Percentiles rank a stretch among this genome's conserved stretches.
These are phyloP conservation scores for Emydocephalus ijimae DNA, from an alignment of 2,113 vertebrate genomes.

Conservation along the genomic window DNA sequence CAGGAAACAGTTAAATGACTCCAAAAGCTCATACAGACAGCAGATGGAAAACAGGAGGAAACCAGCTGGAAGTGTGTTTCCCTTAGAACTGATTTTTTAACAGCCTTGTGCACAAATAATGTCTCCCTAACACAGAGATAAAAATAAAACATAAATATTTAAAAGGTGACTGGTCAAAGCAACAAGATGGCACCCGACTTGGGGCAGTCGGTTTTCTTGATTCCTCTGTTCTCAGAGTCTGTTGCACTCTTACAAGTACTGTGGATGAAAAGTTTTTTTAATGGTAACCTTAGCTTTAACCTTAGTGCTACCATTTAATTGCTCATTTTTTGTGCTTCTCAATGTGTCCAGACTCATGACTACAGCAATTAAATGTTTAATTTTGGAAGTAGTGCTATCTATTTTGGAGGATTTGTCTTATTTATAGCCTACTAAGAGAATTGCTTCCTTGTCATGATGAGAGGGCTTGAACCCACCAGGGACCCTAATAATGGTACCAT, in stretches of 20 bases:
- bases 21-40: conserved; percentile 67
- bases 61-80: conserved; percentile 78
- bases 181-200: conserved; percentile 47
- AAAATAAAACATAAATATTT: conserved; percentile 76
- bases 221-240: conserved; percentile 13
- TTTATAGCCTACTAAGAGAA: conserved; percentile 1
- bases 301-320: conserved; percentile 12
- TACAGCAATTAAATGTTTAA: rapidly evolving
- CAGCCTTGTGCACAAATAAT: conserved; percentile 75
- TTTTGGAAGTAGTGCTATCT: not conserved
- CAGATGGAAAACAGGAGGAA: conserved; percentile 77
- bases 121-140: conserved; percentile 70
- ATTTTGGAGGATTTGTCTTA: conserved; percentile 14
- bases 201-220: not conserved
- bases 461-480: not conserved
- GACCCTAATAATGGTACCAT: not conserved
- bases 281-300: not conserved
- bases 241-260: not conserved
- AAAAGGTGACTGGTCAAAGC: conserved; percentile 72
- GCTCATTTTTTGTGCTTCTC: conserved; percentile 42
- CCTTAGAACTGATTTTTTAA: conserved; percentile 75
- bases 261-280: not conserved
- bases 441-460: not conserved
- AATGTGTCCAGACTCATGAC: not conserved
- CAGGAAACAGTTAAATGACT: conserved; percentile 74